Evolutionary conservation across 2,113 vertebrate species (phyloP).

Genomic region (Lanius collurio): DNA sequence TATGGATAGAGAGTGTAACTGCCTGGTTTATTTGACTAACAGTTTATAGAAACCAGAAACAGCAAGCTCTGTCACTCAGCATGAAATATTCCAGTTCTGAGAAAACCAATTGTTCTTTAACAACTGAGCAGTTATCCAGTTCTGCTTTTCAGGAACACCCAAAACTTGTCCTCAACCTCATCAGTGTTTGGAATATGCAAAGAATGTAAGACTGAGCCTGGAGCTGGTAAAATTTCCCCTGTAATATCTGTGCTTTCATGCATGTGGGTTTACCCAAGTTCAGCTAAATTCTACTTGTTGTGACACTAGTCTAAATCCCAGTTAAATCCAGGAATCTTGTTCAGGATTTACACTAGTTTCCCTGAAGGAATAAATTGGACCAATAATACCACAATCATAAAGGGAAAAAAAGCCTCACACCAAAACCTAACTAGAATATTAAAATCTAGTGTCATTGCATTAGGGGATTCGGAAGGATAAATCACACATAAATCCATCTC

Average conservation of each 20-base stretch:
- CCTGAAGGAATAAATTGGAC: neutral
- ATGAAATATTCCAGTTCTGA: neutral
- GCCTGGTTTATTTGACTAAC: neutral
- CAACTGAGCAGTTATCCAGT: neutral
- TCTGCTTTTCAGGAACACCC: slow-evolving; percentile 15
- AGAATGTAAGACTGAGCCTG: neutral
- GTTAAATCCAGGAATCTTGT: neutral
- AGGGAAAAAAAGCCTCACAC: rapidly evolving
- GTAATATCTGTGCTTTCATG: neutral
- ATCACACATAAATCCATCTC: neutral
- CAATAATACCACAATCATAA: neutral
- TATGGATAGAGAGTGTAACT: neutral
- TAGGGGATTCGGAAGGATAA: neutral
- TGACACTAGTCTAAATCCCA: neutral
- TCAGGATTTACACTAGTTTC: neutral
- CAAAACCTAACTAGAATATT: neutral
- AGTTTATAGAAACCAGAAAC: neutral
- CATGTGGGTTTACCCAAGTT: neutral
- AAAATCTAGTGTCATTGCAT: neutral
- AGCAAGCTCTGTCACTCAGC: neutral
- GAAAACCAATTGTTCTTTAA: neutral
- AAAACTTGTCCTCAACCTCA: neutral
- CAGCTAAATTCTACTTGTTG: neutral
- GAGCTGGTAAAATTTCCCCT: neutral
- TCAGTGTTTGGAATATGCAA: neutral